phyloP scores from a whole-genome alignment of 2,113 vertebrate species.

The Marmota monax region DNA sequence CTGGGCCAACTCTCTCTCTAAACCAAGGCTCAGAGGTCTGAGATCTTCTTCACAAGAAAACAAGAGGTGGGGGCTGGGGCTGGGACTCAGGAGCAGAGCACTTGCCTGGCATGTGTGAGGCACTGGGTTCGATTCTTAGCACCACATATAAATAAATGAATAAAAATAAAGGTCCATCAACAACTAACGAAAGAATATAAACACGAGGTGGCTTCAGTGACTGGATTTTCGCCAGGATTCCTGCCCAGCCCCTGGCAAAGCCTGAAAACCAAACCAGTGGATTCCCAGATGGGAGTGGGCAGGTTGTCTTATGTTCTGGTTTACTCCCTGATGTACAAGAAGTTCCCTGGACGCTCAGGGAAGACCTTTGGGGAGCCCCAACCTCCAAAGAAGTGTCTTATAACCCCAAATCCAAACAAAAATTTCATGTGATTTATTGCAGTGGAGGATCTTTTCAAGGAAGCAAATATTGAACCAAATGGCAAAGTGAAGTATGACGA shows the following conservation, averaged over 20 bases:
- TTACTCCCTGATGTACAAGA: neutral
- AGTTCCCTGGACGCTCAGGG: neutral
- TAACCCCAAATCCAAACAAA: slow-evolving; percentile 42
- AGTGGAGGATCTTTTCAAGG: slow-evolving; percentile 95
- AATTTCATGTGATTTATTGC: slow-evolving; percentile 55
- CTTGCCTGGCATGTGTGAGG: too few species aligned
- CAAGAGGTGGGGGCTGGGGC: neutral
- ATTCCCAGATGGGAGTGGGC: neutral
- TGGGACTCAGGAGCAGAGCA: too few species aligned
- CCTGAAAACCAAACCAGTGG: neutral
- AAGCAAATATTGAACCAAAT: slow-evolving; percentile 89
- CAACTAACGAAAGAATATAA: too few species aligned
- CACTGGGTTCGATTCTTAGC: too few species aligned
- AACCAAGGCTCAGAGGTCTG: neutral
- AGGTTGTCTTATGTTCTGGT: neutral
- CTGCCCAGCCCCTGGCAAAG: neutral
- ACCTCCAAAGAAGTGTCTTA: neutral
- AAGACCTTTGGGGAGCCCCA: neutral
- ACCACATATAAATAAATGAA: too few species aligned
- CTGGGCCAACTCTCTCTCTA: neutral
- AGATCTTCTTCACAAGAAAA: neutral
- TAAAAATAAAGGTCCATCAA: too few species aligned
- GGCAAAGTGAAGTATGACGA: slow-evolving; percentile 92
- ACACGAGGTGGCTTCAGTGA: neutral
- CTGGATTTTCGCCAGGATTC: neutral